Percentiles rank a stretch among this genome's conserved stretches.
Evolutionary conservation across 2,113 vertebrate genomes (phyloP).

Genomic region (Amblyopsis rosae): DNA sequence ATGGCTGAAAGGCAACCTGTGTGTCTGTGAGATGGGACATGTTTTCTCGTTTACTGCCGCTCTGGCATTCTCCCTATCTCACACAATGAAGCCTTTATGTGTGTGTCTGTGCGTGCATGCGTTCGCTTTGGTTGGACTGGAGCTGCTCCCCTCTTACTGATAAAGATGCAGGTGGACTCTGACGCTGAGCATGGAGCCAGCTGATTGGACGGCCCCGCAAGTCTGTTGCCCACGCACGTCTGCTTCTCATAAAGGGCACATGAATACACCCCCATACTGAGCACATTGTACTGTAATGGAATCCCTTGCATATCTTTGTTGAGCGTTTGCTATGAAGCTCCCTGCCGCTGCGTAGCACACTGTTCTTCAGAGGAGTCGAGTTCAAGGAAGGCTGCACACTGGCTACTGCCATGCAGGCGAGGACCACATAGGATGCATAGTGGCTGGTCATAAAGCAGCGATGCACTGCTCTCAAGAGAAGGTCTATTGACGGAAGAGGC

Average conservation of each 20-base stretch:
- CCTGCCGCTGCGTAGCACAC: not conserved
- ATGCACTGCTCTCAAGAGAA: not conserved
- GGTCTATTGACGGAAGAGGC: too few relatives aligned
- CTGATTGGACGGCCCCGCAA: slow-evolving; percentile 29
- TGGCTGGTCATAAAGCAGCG: slow-evolving; percentile 31
- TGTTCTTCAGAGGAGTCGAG: slow-evolving; percentile 29
- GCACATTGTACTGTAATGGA: slow-evolving; percentile 3
- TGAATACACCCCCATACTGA: slow-evolving; percentile 7
- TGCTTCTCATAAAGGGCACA: slow-evolving; percentile 38
- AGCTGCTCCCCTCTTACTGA: slow-evolving; percentile 35
- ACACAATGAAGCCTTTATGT: slow-evolving; percentile 66
- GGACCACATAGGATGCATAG: slow-evolving; percentile 23
- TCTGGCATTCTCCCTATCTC: slow-evolving; percentile 48
- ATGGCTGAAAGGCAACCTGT: slow-evolving; percentile 58
- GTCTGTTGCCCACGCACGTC: slow-evolving; percentile 31
- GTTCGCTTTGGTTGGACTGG: slow-evolving; percentile 1
- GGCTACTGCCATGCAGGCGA: not conserved
- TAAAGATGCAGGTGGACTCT: slow-evolving; percentile 59
- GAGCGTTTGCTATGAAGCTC: not conserved
- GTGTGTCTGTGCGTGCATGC: slow-evolving; percentile 12
- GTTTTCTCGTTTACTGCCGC: slow-evolving; percentile 62
- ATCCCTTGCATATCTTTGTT: slow-evolving; percentile 35
- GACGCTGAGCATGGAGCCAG: slow-evolving; percentile 36
- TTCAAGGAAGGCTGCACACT: slow-evolving; percentile 1
- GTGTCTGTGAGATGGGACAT: slow-evolving; percentile 53